Evolutionary conservation across 2,797 vertebrate genomes (phyloP).

Genomic region (Microhierax caerulescens): DNA sequence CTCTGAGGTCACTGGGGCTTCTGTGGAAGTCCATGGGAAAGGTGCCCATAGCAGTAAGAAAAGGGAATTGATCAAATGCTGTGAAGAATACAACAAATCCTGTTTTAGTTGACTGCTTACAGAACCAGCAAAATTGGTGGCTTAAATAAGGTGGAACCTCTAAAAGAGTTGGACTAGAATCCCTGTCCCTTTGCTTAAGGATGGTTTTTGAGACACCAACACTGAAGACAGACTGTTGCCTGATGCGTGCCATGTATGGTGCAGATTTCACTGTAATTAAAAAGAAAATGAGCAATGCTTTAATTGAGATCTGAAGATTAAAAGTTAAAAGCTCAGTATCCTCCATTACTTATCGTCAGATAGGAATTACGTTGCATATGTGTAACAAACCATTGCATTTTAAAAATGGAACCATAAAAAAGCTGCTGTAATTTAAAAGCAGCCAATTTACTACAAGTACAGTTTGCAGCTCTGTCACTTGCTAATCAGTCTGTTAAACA

Average conservation of each 20-base stretch:
- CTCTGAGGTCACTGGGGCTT: neutral
- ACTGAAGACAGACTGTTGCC: neutral
- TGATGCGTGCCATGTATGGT: neutral
- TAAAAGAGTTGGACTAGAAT: neutral
- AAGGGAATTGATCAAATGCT: neutral
- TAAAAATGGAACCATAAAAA: constrained; percentile 67
- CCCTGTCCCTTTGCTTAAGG: neutral
- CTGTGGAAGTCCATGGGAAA: neutral
- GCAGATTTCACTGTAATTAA: constrained; percentile 56
- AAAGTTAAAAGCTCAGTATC: constrained; percentile 44
- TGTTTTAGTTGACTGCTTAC: neutral
- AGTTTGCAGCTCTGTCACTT: constrained; percentile 68
- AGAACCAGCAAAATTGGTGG: neutral
- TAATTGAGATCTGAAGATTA: constrained; percentile 59
- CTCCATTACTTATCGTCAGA: constrained; percentile 48
- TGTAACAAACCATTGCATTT: constrained; percentile 66
- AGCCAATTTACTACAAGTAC: constrained; percentile 68
- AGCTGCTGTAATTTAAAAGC: constrained; percentile 74
- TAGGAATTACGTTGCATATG: constrained; percentile 40
- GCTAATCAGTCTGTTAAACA: constrained; percentile 76
- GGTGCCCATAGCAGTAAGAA: neutral
- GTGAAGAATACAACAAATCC: neutral
- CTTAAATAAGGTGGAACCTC: neutral
- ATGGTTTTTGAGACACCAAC: neutral
- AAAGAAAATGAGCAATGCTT: constrained; percentile 56